Evolutionary conservation across 1,140 invertebrate genomes (phyloP).

Genomic region (Zaprionus vittiger): DNA sequence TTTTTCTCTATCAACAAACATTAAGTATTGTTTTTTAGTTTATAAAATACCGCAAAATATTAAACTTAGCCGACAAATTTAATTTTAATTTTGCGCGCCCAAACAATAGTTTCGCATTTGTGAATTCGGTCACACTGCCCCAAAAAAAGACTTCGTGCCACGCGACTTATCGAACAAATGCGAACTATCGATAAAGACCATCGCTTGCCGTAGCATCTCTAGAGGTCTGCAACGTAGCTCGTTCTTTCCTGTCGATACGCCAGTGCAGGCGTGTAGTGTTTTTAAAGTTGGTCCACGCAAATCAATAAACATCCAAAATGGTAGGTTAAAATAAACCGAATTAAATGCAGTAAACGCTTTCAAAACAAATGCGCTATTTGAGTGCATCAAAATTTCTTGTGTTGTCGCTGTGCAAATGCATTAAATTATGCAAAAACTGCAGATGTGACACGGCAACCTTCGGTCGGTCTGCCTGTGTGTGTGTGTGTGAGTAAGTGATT

Average conservation of each 20-base stretch:
- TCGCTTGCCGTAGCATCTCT: slow-evolving; percentile 19
- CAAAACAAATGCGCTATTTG: not conserved
- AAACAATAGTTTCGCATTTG: not conserved
- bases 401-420: slow-evolving; percentile 4
- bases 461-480: slow-evolving; percentile 1
- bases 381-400: slow-evolving; percentile 42
- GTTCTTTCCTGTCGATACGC: slow-evolving; percentile 89
- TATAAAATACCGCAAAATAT: not conserved
- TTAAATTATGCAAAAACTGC: slow-evolving; percentile 40
- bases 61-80: not conserved
- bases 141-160: not conserved
- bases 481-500: slow-evolving; percentile 26
- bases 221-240: slow-evolving; percentile 48
- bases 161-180: not conserved
- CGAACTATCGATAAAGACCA: slow-evolving; percentile 18
- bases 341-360: slow-evolving; percentile 21
- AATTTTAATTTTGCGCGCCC: not conserved
- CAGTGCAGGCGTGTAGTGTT: slow-evolving; percentile 92
- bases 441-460: slow-evolving; percentile 51
- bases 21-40: not conserved
- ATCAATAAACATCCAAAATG: slow-evolving; percentile 95
- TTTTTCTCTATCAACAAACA: not conserved
- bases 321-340: slow-evolving; percentile 86
- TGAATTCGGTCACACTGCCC: not conserved
- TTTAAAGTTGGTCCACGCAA: slow-evolving; percentile 87